A percentile compares a stretch with the other conserved stretches of the same genome.
Evolutionary conservation across 2,797 vertebrate species (phyloP).

Genomic region (Pseudotriccus pelzelni): DNA sequence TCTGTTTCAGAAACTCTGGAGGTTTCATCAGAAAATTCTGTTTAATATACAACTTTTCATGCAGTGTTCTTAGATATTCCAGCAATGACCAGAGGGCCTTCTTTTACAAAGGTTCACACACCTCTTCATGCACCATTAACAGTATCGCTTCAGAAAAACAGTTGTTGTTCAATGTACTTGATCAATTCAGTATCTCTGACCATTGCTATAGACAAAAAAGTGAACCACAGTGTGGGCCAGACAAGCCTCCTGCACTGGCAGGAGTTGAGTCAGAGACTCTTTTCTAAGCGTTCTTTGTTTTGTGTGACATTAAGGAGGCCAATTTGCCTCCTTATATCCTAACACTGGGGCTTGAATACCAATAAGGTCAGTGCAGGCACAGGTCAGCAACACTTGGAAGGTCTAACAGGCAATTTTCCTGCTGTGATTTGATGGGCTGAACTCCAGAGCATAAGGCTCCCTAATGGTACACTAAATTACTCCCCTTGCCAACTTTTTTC

Average conservation of each 20-base stretch:
- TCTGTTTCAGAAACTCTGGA: not conserved
- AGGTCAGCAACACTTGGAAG: not conserved
- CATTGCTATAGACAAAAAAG: not conserved
- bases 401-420: not conserved
- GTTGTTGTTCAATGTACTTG: not conserved
- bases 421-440: not conserved
- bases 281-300: not conserved
- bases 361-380: not conserved
- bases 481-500: not conserved
- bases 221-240: not conserved
- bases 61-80: not conserved
- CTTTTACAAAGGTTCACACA: not conserved
- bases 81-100: not conserved
- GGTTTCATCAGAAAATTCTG: not conserved
- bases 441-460: not conserved
- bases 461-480: not conserved
- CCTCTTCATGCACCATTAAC: not conserved
- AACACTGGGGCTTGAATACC: not conserved
- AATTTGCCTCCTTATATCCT: not conserved
- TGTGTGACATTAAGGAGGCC: not conserved
- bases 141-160: not conserved
- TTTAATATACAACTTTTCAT: not conserved
- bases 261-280: not conserved
- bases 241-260: not conserved
- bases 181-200: not conserved